Evolutionary conservation across 2,113 vertebrate species (phyloP).

Genomic region (Hyperoodon ampullatus): DNA sequence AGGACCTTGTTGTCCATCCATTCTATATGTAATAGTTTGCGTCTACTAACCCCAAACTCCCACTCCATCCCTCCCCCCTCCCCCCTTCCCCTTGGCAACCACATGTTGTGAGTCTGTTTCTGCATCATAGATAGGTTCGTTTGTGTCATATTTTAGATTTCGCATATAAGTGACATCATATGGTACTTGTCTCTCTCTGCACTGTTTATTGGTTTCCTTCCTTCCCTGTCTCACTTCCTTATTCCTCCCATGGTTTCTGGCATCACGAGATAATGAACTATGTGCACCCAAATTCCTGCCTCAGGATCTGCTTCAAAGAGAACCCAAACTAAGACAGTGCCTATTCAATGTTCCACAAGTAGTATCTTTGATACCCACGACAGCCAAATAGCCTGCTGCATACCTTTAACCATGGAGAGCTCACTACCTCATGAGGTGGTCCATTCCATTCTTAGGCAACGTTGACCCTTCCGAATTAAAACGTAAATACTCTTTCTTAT

Average conservation of each 20-base stretch:
- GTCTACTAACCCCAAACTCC: not conserved
- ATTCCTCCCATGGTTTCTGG: not conserved
- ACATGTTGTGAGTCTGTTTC: not conserved
- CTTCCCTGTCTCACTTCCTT: not conserved
- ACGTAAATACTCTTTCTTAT: not conserved
- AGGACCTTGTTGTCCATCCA: not conserved
- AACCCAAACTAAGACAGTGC: not conserved
- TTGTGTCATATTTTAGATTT: not conserved
- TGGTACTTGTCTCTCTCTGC: not conserved
- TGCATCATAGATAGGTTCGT: not conserved
- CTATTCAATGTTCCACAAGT: not conserved
- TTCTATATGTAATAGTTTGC: not conserved
- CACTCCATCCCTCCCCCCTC: not conserved
- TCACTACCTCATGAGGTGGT: not conserved
- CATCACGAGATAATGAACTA: not conserved
- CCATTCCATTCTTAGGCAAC: not conserved
- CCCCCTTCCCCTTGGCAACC: not conserved
- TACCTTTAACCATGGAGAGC: not conserved
- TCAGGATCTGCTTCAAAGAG: not conserved
- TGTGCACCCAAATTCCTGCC: not conserved
- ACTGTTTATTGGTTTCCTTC: not conserved
- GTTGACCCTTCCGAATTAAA: not conserved
- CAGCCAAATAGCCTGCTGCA: not conserved
- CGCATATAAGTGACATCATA: not conserved
- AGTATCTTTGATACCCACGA: not conserved